Percentiles rank a stretch among this genome's conserved stretches.
phyloP scores from a whole-genome alignment of 2,113 vertebrate species.

The Propithecus coquereli region DNA sequence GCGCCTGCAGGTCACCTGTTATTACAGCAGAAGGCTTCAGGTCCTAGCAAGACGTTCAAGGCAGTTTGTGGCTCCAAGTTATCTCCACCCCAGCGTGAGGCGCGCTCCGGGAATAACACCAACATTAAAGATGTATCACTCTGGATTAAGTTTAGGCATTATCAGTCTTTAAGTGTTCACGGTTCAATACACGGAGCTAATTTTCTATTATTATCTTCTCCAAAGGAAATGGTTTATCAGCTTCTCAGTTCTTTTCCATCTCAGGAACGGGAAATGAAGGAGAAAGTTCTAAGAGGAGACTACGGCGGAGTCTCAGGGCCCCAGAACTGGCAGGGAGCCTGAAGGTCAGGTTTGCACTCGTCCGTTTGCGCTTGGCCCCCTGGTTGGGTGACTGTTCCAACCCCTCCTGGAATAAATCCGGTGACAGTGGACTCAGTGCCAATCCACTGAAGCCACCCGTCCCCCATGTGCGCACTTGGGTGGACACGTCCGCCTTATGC shows the following conservation, averaged over 20 bases:
- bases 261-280: not conserved
- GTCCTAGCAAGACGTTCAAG: not conserved
- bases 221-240: not conserved
- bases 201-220: not conserved
- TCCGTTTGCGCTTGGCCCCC: not conserved
- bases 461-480: not conserved
- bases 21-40: not conserved
- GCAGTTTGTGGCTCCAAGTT: not conserved
- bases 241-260: not conserved
- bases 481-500: too few relatives aligned
- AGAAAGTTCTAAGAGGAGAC: not conserved
- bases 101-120: accelerated
- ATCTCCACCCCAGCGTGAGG: not conserved
- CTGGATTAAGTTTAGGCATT: not conserved
- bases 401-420: not conserved
- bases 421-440: not conserved
- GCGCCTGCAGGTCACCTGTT: accelerated
- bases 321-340: too few relatives aligned
- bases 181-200: not conserved
- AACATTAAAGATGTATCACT: not conserved
- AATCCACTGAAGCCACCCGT: not conserved
- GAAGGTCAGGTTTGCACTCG: not conserved
- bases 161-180: not conserved
- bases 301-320: not conserved
- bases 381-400: not conserved